phyloP scores from a whole-genome alignment of 2,888 invertebrate genomes.

The Parnassius orleans region DNA sequence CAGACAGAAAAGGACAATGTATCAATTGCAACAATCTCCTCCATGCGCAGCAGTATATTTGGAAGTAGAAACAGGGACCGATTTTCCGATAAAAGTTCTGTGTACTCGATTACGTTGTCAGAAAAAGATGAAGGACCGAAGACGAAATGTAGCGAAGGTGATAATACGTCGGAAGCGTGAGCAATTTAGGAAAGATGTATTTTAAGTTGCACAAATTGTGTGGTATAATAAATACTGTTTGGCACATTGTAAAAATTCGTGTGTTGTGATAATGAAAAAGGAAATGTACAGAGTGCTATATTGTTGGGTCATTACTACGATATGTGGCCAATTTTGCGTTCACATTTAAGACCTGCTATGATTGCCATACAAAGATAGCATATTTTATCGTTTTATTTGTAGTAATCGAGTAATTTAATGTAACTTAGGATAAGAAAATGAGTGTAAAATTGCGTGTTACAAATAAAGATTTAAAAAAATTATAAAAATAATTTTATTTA shows the following conservation, averaged over 20 bases:
- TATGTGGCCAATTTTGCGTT: constrained; percentile 34
- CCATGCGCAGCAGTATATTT: constrained; percentile 65
- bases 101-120: constrained; percentile 74
- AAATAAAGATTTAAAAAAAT: constrained; percentile 31
- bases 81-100: constrained; percentile 71
- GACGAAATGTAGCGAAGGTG: constrained; percentile 62
- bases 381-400: constrained; percentile 10
- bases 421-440: constrained; percentile 29
- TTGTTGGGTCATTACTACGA: constrained; percentile 16
- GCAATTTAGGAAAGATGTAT: constrained; percentile 23
- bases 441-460: constrained; percentile 43
- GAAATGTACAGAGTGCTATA: constrained; percentile 5
- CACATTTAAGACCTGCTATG: constrained; percentile 33
- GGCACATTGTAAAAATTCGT: constrained; percentile 19
- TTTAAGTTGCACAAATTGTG: constrained; percentile 29
- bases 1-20: constrained; percentile 76
- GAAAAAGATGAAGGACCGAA: constrained; percentile 65
- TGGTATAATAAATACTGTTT: constrained; percentile 17
- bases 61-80: constrained; percentile 63
- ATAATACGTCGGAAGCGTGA: constrained; percentile 77
- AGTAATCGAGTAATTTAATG: constrained; percentile 7
- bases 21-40: constrained; percentile 67
- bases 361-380: constrained; percentile 43
- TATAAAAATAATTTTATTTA: constrained; percentile 48
- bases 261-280: not conserved